Evolutionary conservation across 2,113 vertebrate species (phyloP).

Genomic region (Thalassarche chlororhynchos): DNA sequence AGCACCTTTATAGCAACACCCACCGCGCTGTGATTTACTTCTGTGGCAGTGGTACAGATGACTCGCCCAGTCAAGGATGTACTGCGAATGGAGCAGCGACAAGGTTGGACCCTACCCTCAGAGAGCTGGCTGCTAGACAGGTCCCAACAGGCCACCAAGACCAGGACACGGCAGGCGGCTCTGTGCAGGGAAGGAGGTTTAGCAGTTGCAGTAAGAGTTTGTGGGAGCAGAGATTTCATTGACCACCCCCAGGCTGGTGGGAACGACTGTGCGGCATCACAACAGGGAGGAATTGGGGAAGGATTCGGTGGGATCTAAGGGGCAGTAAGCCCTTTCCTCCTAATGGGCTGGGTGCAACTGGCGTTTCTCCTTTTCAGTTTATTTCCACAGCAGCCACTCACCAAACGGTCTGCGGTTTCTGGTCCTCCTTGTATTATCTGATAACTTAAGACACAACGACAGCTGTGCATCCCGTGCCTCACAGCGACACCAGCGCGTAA

Average conservation of each 20-base stretch:
- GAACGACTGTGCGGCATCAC: background rate
- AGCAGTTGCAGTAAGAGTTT: background rate
- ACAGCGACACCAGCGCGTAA: background rate
- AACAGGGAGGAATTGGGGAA: background rate
- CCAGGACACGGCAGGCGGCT: fast-evolving
- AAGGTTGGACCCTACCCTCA: background rate
- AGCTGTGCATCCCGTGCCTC: background rate
- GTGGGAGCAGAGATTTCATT: background rate
- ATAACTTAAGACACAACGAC: background rate
- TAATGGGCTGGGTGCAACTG: background rate
- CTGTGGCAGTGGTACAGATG: background rate
- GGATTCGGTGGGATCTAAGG: background rate
- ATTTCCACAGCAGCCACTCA: background rate
- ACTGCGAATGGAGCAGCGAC: background rate
- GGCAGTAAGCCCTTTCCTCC: background rate
- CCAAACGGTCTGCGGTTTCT: background rate
- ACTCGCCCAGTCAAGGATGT: fast-evolving
- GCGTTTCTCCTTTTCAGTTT: background rate
- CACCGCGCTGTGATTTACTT: background rate
- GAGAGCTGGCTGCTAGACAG: background rate
- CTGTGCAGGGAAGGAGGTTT: fast-evolving
- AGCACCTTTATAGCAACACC: background rate
- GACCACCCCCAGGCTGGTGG: fast-evolving
- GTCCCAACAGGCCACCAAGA: background rate
- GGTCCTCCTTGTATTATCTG: background rate